phyloP scores from a whole-genome alignment of 2,888 invertebrate species.

The Aphrophora alni region DNA sequence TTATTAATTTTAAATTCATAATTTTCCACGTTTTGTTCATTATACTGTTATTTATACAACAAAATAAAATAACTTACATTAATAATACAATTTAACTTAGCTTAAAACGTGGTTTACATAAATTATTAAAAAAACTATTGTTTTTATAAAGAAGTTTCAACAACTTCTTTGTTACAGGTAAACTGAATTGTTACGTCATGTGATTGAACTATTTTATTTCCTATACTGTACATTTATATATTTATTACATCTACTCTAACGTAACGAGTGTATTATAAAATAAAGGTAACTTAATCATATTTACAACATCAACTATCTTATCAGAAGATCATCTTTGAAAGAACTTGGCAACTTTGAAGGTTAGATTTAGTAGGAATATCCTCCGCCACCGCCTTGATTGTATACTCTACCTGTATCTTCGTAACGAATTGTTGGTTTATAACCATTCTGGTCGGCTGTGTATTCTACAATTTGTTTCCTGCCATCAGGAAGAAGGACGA shows the following conservation, averaged over 20 bases:
- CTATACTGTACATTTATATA: neutral
- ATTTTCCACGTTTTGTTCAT: no score
- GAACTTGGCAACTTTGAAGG: neutral
- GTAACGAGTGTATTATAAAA: neutral
- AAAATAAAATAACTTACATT: no score
- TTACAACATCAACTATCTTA: neutral
- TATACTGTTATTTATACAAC: no score
- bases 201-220: no score
- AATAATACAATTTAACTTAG: no score
- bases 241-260: neutral
- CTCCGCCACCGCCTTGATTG: neutral
- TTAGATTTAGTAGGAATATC: neutral
- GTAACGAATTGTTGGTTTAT: conserved; percentile 80
- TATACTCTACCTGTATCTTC: conserved; percentile 60
- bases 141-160: no score
- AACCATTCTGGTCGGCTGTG: conserved; percentile 81
- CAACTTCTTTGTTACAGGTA: no score
- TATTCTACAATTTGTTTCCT: conserved; percentile 86
- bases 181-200: no score
- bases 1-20: no score
- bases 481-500: conserved; percentile 84
- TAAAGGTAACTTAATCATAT: neutral
- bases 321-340: neutral
- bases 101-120: no score
- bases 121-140: no score